Percentiles rank a stretch among this genome's conserved stretches.
Evolutionary conservation across 2,888 invertebrate species (phyloP).

Genomic region (Ochropleura leucogaster): DNA sequence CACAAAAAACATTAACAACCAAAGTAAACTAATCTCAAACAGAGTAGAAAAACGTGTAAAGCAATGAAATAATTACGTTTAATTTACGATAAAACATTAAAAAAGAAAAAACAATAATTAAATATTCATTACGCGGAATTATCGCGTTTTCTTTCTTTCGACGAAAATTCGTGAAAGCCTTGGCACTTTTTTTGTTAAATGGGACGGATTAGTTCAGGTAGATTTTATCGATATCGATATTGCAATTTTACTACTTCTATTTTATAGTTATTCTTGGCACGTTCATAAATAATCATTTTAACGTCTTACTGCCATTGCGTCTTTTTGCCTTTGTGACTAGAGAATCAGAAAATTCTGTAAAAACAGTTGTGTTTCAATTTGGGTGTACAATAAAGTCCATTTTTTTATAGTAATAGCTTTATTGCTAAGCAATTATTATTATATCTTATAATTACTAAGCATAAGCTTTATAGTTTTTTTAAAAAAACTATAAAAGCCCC

Average conservation of each 20-base stretch:
- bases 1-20: conserved; percentile 39
- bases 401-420: no score
- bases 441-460: no score
- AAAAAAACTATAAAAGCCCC: no score
- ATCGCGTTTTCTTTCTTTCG: conserved; percentile 78
- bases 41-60: conserved; percentile 82
- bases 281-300: conserved; percentile 2
- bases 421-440: no score
- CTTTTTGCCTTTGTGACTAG: no score
- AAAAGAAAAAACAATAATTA: conserved; percentile 84
- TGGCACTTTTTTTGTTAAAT: conserved; percentile 71
- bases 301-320: background rate
- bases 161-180: conserved; percentile 72
- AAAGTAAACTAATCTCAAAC: conserved; percentile 63
- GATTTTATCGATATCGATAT: conserved; percentile 72
- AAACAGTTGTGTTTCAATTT: no score
- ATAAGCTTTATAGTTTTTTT: no score
- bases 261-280: conserved; percentile 1
- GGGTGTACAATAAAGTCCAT: no score
- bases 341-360: no score
- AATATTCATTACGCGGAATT: conserved; percentile 87
- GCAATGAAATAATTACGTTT: conserved; percentile 82
- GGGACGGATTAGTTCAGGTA: conserved; percentile 53
- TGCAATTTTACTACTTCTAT: background rate
- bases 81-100: conserved; percentile 79